A percentile compares a stretch with the other conserved stretches of the same genome.
phyloP scores from a whole-genome alignment of 2,888 invertebrate species.

The Zaprionus obscuricornis region DNA sequence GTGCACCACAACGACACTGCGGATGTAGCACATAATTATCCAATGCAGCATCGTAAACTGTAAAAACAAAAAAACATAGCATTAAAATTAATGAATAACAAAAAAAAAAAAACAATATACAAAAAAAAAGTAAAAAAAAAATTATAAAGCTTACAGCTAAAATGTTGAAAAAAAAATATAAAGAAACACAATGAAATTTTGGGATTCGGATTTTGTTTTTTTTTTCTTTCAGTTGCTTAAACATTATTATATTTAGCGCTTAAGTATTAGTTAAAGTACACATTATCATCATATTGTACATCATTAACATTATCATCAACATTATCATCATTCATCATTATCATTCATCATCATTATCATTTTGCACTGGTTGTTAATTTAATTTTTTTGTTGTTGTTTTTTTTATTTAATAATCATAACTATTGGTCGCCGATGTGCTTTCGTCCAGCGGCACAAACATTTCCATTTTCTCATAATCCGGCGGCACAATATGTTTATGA shows the following conservation, averaged over 20 bases:
- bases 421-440: constrained; percentile 70
- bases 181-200: no score
- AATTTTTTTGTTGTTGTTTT: constrained; percentile 13
- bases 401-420: constrained; percentile 73
- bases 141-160: constrained; percentile 5
- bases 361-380: constrained; percentile 46
- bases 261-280: constrained; percentile 72
- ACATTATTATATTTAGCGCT: constrained; percentile 65
- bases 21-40: constrained; percentile 70
- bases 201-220: no score
- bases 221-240: constrained; percentile 44
- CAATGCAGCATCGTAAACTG: constrained; percentile 74
- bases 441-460: constrained; percentile 77
- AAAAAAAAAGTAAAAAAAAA: not conserved
- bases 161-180: constrained; percentile 4
- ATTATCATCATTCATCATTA: no score
- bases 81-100: constrained; percentile 1
- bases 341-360: no score
- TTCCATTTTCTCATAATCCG: constrained; percentile 79
- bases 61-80: constrained; percentile 27
- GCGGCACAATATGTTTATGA: constrained; percentile 74
- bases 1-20: constrained; percentile 63
- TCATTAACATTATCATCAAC: constrained; percentile 38
- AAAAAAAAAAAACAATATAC: not conserved
- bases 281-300: constrained; percentile 49